A percentile compares a stretch with the other conserved stretches of the same genome.
phyloP scores from a whole-genome alignment of 2,888 invertebrate genomes.

The Smittia aterrima region DNA sequence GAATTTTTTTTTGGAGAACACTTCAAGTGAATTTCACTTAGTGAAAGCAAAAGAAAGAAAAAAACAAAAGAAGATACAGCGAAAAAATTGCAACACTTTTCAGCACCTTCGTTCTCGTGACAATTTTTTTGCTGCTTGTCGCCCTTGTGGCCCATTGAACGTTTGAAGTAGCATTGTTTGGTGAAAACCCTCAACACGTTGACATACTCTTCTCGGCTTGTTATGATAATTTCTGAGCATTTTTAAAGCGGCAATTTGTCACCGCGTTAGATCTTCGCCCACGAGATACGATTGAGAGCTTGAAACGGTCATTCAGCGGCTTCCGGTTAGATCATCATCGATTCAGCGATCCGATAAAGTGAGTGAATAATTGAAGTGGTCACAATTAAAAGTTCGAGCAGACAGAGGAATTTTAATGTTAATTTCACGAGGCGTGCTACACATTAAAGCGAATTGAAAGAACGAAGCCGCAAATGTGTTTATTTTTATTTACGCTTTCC shows the following conservation, averaged over 20 bases:
- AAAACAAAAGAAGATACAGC: too few species aligned
- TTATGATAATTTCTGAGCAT: neutral
- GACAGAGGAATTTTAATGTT: slow-evolving; percentile 33
- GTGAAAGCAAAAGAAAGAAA: too few species aligned
- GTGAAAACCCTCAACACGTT: too few species aligned
- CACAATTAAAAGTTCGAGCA: slow-evolving; percentile 14
- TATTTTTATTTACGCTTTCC: slow-evolving; percentile 37
- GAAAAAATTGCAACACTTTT: too few species aligned
- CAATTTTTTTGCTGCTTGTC: too few species aligned
- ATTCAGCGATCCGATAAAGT: neutral
- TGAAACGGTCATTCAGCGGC: neutral
- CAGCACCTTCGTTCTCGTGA: too few species aligned
- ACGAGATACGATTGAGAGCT: neutral
- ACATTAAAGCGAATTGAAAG: slow-evolving; percentile 27
- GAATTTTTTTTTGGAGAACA: too few species aligned
- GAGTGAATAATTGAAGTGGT: neutral
- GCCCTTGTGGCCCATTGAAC: too few species aligned
- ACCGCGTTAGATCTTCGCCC: neutral
- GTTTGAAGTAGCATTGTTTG: too few species aligned
- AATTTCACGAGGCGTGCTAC: slow-evolving; percentile 37
- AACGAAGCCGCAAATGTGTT: slow-evolving; percentile 39
- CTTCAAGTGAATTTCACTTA: too few species aligned
- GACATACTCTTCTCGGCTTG: too few species aligned
- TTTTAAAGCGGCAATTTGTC: neutral
- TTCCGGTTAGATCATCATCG: neutral